Base-by-base conservation (phyloP, 35 echinoderm and acorn worm genomes). In the Holothuria glaberrima region DNA sequence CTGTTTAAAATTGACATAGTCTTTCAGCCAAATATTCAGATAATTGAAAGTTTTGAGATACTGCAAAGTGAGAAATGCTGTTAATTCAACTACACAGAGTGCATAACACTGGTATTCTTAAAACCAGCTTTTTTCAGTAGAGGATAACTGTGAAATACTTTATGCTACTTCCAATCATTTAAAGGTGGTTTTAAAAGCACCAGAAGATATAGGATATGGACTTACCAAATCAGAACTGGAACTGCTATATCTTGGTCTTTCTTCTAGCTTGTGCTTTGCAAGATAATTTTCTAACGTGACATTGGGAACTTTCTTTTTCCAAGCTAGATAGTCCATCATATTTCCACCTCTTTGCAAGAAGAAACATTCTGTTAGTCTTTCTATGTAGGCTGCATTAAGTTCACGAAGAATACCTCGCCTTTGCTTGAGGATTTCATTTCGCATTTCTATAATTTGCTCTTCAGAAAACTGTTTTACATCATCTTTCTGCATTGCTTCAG, bases 261-360 rank as follows among this genome's bases (percentile, higher is more conserved):
- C 97, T 59, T 99, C 97, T 6, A 99, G 91, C 60, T 92, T 88
- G 25, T 90, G 94, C 71, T 83, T 94, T 56, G 86, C 61, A 45
- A 99, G 80, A 48, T 88, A 95, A 16, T 69, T 62, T 66, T 86
- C 64, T 24, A 99, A 87, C 24, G 92, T 82, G 38, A 50, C 57
- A 64, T 87, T 92, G 36, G 97, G 93, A 67, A 80, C 68, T 48
- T 92, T 91, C 89, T 91, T 99, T 57, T 97, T 96, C 95, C 95
- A 99, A 10, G 80, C 24, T 36, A 91, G 20, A 79, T 90, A 99
- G 66, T 99, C 97, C 97, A 99, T 99, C 97, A 99, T 99, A 79
- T 99, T 99, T 44, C 91, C 65, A 48, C 91, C 91, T 70, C 91
- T 86, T 75, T 99, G 93, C 9, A 99, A 84, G 89, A 99, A 99